Conservation (phyloP, 2,797 vertebrate genomes). For the Gallinago solitaria region DNA sequence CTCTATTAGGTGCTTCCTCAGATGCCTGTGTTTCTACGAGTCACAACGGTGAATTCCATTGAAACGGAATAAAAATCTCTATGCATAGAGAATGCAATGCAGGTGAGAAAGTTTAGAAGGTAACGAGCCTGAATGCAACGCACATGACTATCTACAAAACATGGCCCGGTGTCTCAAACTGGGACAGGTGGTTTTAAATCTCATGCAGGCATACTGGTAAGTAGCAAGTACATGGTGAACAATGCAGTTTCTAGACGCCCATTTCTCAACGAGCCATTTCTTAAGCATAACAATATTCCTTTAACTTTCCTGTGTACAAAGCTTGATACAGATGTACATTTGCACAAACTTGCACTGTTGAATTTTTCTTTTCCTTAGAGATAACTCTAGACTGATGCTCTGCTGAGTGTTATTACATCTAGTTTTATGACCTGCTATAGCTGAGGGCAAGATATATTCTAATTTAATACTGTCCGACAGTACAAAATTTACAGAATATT, state of each 20-base stretch:
- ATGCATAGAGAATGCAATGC: neutral
- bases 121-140: neutral
- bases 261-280: constrained; percentile 32
- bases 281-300: constrained; percentile 20
- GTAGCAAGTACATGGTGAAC: neutral
- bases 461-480: constrained; percentile 35
- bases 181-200: neutral
- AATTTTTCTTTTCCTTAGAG: constrained; percentile 47
- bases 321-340: neutral
- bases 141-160: neutral
- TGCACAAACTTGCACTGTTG: neutral
- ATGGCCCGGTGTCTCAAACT: neutral
- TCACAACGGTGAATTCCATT: neutral
- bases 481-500: constrained; percentile 52
- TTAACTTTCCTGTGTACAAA: constrained; percentile 26
- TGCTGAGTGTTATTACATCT: constrained; percentile 52
- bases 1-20: neutral
- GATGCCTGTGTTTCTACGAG: neutral
- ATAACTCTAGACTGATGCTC: constrained; percentile 46
- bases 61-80: neutral
- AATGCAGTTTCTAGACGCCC: neutral
- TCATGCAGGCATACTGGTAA: neutral
- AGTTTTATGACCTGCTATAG: constrained; percentile 51
- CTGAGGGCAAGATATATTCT: constrained; percentile 65
- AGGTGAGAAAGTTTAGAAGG: neutral